Percentiles rank a stretch among this genome's conserved stretches.
Evolutionary conservation across 1,140 invertebrate genomes (phyloP).

Genomic region (Zaprionus camerounensis): DNA sequence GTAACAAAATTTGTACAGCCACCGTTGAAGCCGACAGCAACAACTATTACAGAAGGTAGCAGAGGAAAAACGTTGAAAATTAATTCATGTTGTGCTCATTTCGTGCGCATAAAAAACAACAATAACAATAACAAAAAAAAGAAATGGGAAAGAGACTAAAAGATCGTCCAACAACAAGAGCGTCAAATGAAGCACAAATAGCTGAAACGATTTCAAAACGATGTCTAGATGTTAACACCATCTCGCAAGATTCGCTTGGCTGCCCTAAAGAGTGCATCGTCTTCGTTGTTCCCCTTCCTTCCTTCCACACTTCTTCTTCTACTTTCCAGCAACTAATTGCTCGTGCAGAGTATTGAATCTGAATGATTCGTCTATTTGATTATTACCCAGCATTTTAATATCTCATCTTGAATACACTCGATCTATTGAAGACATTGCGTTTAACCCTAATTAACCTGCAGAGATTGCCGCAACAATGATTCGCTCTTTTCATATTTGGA

Average conservation of each 20-base stretch:
- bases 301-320: background rate
- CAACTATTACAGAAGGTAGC: slow-evolving; percentile 5
- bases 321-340: slow-evolving; percentile 17
- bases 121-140: slow-evolving; percentile 42
- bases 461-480: slow-evolving; percentile 7
- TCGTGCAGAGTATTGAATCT: background rate
- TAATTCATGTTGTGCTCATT: slow-evolving; percentile 81
- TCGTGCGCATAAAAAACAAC: slow-evolving; percentile 62
- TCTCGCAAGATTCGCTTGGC: slow-evolving; percentile 18
- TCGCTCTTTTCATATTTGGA: background rate
- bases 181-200: slow-evolving; percentile 57
- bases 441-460: slow-evolving; percentile 15
- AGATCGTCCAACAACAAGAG: slow-evolving; percentile 15
- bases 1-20: slow-evolving; percentile 59
- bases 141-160: slow-evolving; percentile 5
- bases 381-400: background rate
- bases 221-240: slow-evolving; percentile 38
- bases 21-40: slow-evolving; percentile 37
- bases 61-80: slow-evolving; percentile 70
- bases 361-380: slow-evolving; percentile 10
- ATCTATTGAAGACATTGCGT: slow-evolving; percentile 13
- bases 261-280: slow-evolving; percentile 22
- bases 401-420: slow-evolving; percentile 9
- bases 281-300: background rate
- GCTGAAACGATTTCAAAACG: slow-evolving; percentile 11